phyloP scores from a whole-genome alignment of 2,888 invertebrate genomes.

The Caenorhabditis sinica region DNA sequence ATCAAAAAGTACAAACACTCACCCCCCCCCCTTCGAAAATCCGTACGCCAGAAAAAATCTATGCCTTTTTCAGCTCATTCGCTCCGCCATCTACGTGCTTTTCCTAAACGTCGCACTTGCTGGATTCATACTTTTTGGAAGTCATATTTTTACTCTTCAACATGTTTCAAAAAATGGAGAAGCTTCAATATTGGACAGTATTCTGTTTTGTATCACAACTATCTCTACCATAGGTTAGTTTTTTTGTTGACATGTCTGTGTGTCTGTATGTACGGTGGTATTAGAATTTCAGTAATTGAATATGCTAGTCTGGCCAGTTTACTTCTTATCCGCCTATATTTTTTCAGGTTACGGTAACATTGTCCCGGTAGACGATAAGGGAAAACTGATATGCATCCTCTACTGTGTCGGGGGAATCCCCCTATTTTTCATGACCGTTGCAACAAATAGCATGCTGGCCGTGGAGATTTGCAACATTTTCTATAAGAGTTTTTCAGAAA shows the following conservation, averaged over 20 bases:
- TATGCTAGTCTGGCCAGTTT: too few species aligned
- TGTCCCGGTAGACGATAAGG: conserved; percentile 60
- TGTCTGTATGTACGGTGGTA: too few species aligned
- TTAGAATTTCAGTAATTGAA: too few species aligned
- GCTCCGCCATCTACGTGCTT: conserved; percentile 66
- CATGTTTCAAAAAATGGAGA: conserved; percentile 51
- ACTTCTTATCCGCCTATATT: too few species aligned
- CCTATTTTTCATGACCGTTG: conserved; percentile 74
- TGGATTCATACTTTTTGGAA: conserved; percentile 71
- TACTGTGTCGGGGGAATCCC: conserved; percentile 78
- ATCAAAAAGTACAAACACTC: too few species aligned
- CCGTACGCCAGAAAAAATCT: neutral
- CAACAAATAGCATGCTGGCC: conserved; percentile 74
- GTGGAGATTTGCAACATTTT: conserved; percentile 75
- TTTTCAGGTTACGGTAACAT: conserved; percentile 77
- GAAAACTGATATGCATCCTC: conserved; percentile 68
- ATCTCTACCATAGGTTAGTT: conserved; percentile 76
- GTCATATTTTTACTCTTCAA: conserved; percentile 64
- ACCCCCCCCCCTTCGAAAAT: too few species aligned
- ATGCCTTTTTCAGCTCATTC: conserved; percentile 36
- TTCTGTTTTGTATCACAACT: conserved; percentile 76
- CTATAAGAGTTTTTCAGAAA: conserved; percentile 36
- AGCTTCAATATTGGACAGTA: conserved; percentile 10
- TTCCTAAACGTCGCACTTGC: conserved; percentile 66
- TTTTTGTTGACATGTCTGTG: too few species aligned